Percentiles rank a stretch among this genome's conserved stretches.
These are phyloP conservation scores for Syndactyla subalaris DNA, from an alignment of 2,797 vertebrate species.

Conservation along the genomic window DNA sequence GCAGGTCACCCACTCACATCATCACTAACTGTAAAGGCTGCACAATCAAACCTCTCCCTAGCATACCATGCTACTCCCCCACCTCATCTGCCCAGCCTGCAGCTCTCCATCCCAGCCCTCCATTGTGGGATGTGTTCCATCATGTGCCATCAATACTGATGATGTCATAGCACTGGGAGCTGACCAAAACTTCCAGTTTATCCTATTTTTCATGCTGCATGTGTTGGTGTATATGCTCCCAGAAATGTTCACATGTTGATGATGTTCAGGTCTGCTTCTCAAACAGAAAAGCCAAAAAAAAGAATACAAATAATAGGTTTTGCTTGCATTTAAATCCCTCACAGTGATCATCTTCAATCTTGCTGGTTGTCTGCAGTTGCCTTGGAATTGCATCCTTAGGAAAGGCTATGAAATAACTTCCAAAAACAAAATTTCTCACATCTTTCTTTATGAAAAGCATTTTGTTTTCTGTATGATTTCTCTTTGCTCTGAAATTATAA, in stretches of 20 bases:
- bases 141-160: background rate
- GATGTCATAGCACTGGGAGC: background rate
- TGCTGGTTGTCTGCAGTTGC: background rate
- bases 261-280: background rate
- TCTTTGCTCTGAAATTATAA: background rate
- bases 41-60: background rate
- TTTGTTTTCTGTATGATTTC: background rate
- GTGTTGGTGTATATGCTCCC: background rate
- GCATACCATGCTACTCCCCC: background rate
- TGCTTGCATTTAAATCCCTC: background rate
- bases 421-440: background rate
- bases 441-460: background rate
- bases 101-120: background rate
- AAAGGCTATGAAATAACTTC: background rate
- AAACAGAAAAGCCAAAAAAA: fast-evolving
- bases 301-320: background rate
- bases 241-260: background rate
- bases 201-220: background rate
- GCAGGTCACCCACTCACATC: background rate
- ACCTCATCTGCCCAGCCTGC: background rate
- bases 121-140: fast-evolving
- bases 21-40: background rate
- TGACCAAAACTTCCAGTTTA: background rate
- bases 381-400: background rate
- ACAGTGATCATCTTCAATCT: background rate